A percentile compares a stretch with the other conserved stretches of the same genome.
Conservation (phyloP, 2,113 vertebrate genomes). For the Carettochelys insculpta region DNA sequence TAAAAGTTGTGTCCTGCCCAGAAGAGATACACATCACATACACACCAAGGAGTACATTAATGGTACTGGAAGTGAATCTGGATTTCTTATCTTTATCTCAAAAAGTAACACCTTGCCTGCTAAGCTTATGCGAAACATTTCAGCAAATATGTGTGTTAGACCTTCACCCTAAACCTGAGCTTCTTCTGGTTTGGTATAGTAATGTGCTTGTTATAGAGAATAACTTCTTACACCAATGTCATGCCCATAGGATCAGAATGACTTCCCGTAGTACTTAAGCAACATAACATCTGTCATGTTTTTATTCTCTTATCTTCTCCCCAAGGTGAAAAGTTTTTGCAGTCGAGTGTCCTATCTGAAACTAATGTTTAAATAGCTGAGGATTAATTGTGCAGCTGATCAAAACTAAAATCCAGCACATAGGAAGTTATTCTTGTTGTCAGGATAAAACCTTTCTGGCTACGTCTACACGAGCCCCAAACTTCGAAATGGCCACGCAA, state of each 20-base stretch:
- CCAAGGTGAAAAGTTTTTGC: fast-evolving
- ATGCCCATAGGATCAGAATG: neutral
- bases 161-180: neutral
- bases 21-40: neutral
- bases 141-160: neutral
- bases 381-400: neutral
- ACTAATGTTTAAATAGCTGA: neutral
- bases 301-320: neutral
- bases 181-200: neutral
- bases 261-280: neutral
- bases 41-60: neutral
- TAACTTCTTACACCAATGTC: neutral
- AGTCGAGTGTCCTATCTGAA: neutral
- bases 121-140: neutral
- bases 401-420: neutral
- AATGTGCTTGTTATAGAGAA: neutral
- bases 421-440: neutral
- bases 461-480: too few species aligned
- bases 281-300: neutral
- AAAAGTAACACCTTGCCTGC: neutral
- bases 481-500: too few species aligned
- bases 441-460: neutral
- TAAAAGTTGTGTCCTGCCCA: neutral
- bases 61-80: neutral
- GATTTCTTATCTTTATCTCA: neutral